These are phyloP conservation scores for Triops cancriformis DNA, from an alignment of 1,140 invertebrate genomes.

Conservation along the genomic window DNA sequence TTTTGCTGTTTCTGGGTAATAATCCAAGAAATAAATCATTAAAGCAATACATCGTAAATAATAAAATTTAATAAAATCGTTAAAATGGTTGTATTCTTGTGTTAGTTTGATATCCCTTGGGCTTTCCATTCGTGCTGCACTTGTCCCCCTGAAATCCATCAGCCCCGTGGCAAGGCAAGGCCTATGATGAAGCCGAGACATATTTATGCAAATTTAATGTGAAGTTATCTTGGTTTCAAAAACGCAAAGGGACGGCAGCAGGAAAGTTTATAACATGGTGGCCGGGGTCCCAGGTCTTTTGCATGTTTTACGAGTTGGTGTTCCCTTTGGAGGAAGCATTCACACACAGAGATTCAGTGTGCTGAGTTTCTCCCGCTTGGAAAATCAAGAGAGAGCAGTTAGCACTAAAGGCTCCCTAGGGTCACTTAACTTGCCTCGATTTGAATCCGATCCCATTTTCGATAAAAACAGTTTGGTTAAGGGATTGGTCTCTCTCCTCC, in stretches of 20 bases:
- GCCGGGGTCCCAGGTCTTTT: conserved; percentile 7
- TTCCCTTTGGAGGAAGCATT: not conserved
- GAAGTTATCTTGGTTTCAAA: conserved; percentile 3
- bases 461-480: conserved; percentile 14
- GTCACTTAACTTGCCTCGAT: conserved; percentile 13
- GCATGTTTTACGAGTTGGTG: conserved; percentile 11
- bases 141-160: not conserved
- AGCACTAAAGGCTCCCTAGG: conserved; percentile 12
- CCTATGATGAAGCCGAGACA: not conserved
- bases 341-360: not conserved
- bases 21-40: no score
- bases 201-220: conserved; percentile 14
- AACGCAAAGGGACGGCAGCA: not conserved
- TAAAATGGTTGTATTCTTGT: no score
- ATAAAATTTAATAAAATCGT: no score
- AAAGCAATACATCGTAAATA: no score
- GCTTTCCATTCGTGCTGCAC: no score
- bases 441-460: conserved; percentile 10
- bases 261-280: not conserved
- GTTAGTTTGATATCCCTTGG: no score
- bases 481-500: not conserved
- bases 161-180: not conserved
- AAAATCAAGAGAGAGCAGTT: conserved; percentile 10
- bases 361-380: not conserved
- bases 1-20: no score